Evolutionary conservation across 1,140 invertebrate species (phyloP), one percentile per base, ranked within the genome.

Genomic region (Muscidifurax raptorellus): DNA sequence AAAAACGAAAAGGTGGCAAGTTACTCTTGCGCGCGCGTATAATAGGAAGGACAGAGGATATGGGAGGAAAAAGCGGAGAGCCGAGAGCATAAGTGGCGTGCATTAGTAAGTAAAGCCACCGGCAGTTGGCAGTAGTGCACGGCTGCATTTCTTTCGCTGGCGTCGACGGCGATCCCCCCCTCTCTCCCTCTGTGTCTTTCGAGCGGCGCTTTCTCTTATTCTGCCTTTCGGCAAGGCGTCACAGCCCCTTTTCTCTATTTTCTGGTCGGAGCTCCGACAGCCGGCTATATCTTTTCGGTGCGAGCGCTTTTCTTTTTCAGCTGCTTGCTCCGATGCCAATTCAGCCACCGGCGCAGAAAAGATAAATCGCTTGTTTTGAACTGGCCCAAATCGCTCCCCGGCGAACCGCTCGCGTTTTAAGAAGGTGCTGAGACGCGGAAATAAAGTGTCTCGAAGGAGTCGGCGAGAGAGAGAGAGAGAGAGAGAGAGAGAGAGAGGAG

Each of bases 351-450:
- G 89, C 88, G 87, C 87, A 90, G 88, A 91, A 90, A 91, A 91
- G 90, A 92, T 90, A 92, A 91, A 92, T 92, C 88, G 91, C 86
- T 92, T 92, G 89, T 91, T 92, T 91, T 90, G 87, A 89, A 88
- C 86, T 85, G 87, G 85, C 89, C 85, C 88, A 87, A 88, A 88
- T 88, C 88, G 86, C 87, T 86, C 85, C 79, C 84, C 86, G 86
- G 87, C 87, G 86, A 87, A 82, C 84, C 81, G 76, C 76, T 78
- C 80, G 85, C 77, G 75, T 59, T 83, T 83, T 80, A 83, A 80
- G 81, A 86, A 86, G 85, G 71, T 86, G 85, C 80, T 82, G 81
- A 80, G 80, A 86, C 77, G 82, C 77, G 82, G 86, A 86, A 86
- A 85, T 85, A 85, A 85, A 85, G 64, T 82, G 74, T 81, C 80